These are phyloP conservation scores for Parus major DNA, from an alignment of 2,113 vertebrate species.

Conservation along the genomic window DNA sequence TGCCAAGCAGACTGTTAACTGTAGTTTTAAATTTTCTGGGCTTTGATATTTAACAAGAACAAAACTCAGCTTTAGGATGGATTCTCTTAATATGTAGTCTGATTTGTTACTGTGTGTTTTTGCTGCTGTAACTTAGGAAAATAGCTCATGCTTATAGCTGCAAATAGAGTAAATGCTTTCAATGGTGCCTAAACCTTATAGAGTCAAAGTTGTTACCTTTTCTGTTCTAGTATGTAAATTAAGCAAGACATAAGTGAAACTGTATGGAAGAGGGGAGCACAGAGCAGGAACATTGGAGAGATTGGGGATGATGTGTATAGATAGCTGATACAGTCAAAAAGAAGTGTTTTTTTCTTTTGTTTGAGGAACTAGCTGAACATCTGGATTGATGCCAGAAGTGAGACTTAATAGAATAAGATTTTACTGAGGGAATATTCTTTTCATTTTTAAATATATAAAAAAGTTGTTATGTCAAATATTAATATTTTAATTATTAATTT, in stretches of 20 bases:
- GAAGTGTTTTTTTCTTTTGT: not conserved
- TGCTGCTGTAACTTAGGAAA: not conserved
- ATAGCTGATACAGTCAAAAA: not conserved
- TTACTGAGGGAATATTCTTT: not conserved
- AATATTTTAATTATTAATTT: too few relatives aligned
- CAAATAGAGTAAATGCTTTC: fast-evolving
- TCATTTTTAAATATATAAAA: not conserved
- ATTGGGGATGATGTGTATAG: not conserved
- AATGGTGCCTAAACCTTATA: not conserved
- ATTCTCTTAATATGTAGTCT: not conserved
- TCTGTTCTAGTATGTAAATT: not conserved
- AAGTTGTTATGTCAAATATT: not conserved
- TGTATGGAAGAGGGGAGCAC: not conserved
- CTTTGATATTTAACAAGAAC: not conserved
- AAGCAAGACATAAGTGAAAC: not conserved
- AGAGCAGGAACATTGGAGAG: not conserved
- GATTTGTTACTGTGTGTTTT: not conserved
- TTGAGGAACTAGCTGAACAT: not conserved
- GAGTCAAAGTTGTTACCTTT: not conserved
- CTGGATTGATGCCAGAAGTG: not conserved
- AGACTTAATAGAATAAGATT: not conserved
- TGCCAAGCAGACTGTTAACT: not conserved
- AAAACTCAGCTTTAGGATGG: not conserved
- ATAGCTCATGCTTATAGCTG: not conserved
- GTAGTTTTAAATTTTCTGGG: not conserved